These are phyloP conservation scores for Dolichopus griseipennis DNA, from an alignment of 2,888 invertebrate species.

Conservation along the genomic window DNA sequence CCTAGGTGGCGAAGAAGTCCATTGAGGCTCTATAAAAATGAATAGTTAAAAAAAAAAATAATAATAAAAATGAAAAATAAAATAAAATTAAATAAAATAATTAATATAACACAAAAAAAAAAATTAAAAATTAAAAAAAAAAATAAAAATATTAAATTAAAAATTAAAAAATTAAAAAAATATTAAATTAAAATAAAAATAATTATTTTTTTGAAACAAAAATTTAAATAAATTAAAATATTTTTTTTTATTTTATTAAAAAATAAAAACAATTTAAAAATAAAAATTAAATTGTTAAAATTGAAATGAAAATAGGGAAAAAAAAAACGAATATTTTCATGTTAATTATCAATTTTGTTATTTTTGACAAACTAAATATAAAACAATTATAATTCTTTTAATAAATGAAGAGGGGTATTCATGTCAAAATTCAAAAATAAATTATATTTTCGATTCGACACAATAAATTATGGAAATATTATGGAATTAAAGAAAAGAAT, in stretches of 20 bases:
- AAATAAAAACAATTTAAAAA: no score
- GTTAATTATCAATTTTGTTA: neutral
- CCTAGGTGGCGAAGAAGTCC: slow-evolving; percentile 47
- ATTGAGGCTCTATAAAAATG: slow-evolving; percentile 46
- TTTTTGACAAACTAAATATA: neutral
- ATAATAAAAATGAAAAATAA: slow-evolving; percentile 25
- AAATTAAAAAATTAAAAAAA: neutral
- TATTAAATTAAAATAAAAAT: no score
- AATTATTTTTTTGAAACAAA: slow-evolving; percentile 13
- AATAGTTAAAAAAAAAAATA: slow-evolving; percentile 34
- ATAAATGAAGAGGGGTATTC: no score
- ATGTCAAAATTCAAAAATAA: neutral
- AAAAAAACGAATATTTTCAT: slow-evolving; percentile 9
- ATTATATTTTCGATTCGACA: no score
- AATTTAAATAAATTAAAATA: slow-evolving; percentile 9
- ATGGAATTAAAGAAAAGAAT: no score
- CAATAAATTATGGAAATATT: no score
- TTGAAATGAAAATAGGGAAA: neutral
- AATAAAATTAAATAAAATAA: slow-evolving; percentile 19
- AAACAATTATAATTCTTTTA: neutral
- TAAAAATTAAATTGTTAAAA: neutral
- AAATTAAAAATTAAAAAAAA: slow-evolving; percentile 14
- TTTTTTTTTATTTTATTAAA: neutral
- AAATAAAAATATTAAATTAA: neutral
- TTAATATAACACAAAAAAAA: slow-evolving; percentile 20